These are phyloP conservation scores for Macrosiphum euphorbiae DNA, from an alignment of 2,888 invertebrate species.

Conservation along the genomic window DNA sequence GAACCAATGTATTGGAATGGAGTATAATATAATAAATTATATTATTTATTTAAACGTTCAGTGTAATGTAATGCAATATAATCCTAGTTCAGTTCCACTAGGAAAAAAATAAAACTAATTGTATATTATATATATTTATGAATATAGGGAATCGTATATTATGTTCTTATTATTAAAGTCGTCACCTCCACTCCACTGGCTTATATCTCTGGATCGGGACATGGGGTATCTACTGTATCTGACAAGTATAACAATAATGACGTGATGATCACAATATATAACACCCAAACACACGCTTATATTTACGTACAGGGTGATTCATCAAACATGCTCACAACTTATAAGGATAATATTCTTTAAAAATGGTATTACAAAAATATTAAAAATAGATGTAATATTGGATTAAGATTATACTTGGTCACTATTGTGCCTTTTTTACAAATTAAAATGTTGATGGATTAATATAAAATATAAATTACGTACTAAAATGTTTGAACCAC, in stretches of 20 bases:
- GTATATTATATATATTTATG: not conserved
- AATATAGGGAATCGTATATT: not conserved
- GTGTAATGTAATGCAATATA: not conserved
- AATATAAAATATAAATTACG: not conserved
- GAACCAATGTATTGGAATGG: not conserved
- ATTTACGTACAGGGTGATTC: not conserved
- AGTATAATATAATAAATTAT: not conserved
- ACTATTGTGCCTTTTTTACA: not conserved
- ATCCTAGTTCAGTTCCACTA: not conserved
- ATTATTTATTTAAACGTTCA: not conserved
- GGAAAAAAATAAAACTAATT: not conserved
- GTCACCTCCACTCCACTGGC: not conserved
- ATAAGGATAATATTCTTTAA: not conserved
- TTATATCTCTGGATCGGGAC: not conserved
- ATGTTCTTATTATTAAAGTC: not conserved
- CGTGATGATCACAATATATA: not conserved
- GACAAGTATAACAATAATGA: not conserved
- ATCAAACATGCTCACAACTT: not conserved
- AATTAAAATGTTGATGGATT: not conserved
- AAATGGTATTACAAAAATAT: not conserved
- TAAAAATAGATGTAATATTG: not conserved
- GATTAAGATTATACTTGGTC: not conserved
- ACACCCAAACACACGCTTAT: not conserved
- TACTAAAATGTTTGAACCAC: not conserved
- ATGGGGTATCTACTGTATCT: not conserved